Percentiles rank a stretch among this genome's conserved stretches.
Evolutionary conservation across 2,797 vertebrate genomes (phyloP).

Genomic region (Malurus splendens): DNA sequence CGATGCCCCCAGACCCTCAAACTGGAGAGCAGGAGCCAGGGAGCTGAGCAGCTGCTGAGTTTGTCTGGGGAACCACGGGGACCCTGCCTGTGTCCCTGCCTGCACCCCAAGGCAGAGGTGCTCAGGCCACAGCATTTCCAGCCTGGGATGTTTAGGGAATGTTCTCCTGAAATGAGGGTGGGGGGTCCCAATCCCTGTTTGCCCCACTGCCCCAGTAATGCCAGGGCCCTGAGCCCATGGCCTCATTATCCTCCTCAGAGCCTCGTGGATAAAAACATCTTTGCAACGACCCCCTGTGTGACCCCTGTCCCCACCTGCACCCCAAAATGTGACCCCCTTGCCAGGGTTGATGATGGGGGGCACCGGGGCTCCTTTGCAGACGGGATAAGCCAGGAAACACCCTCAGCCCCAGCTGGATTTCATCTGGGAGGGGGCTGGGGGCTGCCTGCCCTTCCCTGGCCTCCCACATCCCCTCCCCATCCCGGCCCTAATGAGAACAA

Average conservation of each 20-base stretch:
- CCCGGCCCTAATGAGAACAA: slow-evolving; percentile 87
- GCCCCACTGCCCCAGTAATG: accelerated
- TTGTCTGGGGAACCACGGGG: neutral
- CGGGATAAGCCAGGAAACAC: neutral
- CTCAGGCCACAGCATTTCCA: neutral
- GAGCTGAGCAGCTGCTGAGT: neutral
- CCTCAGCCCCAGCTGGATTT: neutral
- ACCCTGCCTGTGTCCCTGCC: neutral
- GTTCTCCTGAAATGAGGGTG: neutral
- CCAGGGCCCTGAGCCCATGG: neutral
- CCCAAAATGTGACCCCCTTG: neutral
- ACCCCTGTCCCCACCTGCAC: neutral
- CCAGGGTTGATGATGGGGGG: accelerated
- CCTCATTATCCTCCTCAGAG: accelerated
- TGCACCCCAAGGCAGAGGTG: neutral
- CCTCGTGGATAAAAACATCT: accelerated
- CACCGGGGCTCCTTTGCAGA: neutral
- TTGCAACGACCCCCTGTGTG: neutral
- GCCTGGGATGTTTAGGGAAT: neutral
- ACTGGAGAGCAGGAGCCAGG: accelerated
- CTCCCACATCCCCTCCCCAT: slow-evolving; percentile 66
- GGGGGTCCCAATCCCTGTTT: neutral
- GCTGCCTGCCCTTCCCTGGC: neutral
- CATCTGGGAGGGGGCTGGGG: neutral
- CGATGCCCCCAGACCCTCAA: neutral